Base-by-base conservation (phyloP, 2,888 invertebrate species). In the Cheilosia soror region DNA sequence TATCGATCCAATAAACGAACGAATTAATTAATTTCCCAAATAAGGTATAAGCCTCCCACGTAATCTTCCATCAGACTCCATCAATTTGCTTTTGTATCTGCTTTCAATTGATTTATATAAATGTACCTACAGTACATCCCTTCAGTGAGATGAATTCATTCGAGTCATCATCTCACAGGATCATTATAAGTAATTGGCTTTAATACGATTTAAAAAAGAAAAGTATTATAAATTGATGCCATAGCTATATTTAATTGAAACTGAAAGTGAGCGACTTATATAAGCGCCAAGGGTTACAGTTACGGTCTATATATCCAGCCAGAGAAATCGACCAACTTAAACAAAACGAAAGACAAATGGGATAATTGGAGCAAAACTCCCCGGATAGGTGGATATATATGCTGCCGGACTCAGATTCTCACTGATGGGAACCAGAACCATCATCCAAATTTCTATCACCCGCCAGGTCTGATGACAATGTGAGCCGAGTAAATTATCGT, bases 331-430 rank as follows among this genome's bases (percentile, higher is more conserved):
- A 78, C 72, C 72, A 73, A 78, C 79, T 69, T 63, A 69, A 79
- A 79, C 62, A 53, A 44, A 69, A 62, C 73, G 27, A 69, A 78
- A 75, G 84, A 84, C 79, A 84, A 84, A 84, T 80, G 84, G 71
- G 53, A 84, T 84, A 84, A 84, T 84, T 84, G 84, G 75, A 60
- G 79, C 71, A 57, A 51, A 6, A 20, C 57, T 71, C 47, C 60
- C 65, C 49, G 83, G 33, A 25, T 71, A 84, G 84, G 84, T 84
- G 66, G 11, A 51, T 58, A 47, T 47, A 27, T 11, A 11, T 13
- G 15, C 5, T 13, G 51, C 11, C 42, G 44, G 42, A 40, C 37
- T 42, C 25, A 3, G 29, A 9, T 27, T 11, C 13, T 4, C 25
- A 13, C 5, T 53, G 58, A 60, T 73, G 80, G 53, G 80, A 75